These are phyloP conservation scores for Zeuzera pyrina DNA, from an alignment of 2,888 invertebrate species.

Conservation along the genomic window DNA sequence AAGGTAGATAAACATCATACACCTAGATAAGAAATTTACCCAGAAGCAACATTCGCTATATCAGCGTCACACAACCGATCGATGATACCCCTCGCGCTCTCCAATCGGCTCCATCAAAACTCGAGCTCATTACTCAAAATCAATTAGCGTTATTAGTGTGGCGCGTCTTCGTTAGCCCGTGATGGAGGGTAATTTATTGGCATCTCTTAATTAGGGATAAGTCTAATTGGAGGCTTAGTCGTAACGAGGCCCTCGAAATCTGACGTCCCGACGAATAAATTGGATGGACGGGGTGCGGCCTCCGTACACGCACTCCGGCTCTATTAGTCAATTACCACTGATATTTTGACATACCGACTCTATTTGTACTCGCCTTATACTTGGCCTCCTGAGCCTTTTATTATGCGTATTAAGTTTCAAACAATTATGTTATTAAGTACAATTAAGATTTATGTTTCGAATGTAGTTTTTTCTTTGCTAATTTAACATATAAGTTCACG, in stretches of 20 bases:
- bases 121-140: slow-evolving; percentile 73
- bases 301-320: slow-evolving; percentile 46
- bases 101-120: slow-evolving; percentile 70
- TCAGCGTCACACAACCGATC: slow-evolving; percentile 32
- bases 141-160: slow-evolving; percentile 73
- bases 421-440: too few species aligned
- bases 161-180: slow-evolving; percentile 73
- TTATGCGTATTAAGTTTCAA: too few species aligned
- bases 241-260: slow-evolving; percentile 74
- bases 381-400: too few species aligned
- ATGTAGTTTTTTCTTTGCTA: too few species aligned
- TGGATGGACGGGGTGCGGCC: slow-evolving; percentile 50
- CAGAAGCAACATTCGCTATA: slow-evolving; percentile 20
- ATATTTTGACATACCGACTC: slow-evolving; percentile 57
- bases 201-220: slow-evolving; percentile 76
- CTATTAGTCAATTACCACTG: slow-evolving; percentile 47
- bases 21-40: slow-evolving; percentile 15
- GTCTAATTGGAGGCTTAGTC: slow-evolving; percentile 75
- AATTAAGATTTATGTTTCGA: too few species aligned
- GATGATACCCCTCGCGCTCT: slow-evolving; percentile 41
- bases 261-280: slow-evolving; percentile 71
- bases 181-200: slow-evolving; percentile 76
- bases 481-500: too few species aligned
- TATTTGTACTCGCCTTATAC: slow-evolving; percentile 35
- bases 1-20: slow-evolving; percentile 15